These are phyloP conservation scores for Sepiola atlantica DNA, from an alignment of 2,888 invertebrate genomes.

Conservation along the genomic window DNA sequence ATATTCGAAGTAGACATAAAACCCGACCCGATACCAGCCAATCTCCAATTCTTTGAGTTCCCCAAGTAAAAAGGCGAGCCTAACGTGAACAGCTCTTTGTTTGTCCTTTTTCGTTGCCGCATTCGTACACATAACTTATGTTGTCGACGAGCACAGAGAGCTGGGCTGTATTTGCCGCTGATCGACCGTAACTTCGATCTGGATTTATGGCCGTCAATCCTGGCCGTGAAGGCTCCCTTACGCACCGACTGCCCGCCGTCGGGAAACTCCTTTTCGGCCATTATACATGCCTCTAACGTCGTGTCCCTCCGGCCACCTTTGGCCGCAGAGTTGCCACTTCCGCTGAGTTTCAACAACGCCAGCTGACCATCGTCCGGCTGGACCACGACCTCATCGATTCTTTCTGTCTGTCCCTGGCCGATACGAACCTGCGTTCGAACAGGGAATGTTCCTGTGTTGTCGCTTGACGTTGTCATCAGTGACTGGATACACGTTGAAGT, in stretches of 20 bases:
- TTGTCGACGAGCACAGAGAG: neutral
- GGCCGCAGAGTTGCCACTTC: neutral
- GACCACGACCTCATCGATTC: constrained; percentile 5
- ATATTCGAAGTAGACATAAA: constrained; percentile 38
- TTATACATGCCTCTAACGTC: neutral
- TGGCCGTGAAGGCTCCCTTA: constrained; percentile 38
- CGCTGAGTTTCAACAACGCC: neutral
- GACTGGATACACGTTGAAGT: constrained; percentile 15
- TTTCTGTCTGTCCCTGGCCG: constrained; percentile 24
- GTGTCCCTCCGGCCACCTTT: neutral
- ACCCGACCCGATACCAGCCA: constrained; percentile 34
- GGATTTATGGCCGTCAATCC: constrained; percentile 1
- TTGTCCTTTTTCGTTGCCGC: neutral
- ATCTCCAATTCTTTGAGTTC: neutral
- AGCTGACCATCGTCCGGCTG: neutral
- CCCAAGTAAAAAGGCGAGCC: constrained; percentile 38
- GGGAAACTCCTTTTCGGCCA: neutral
- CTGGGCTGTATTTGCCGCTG: constrained; percentile 33
- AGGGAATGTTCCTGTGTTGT: constrained; percentile 24
- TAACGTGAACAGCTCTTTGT: neutral
- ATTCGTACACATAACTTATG: constrained; percentile 35
- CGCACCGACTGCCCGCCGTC: neutral
- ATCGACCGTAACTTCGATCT: neutral
- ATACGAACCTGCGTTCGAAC: constrained; percentile 24
- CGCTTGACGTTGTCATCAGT: constrained; percentile 40